Evolutionary conservation across 1,140 invertebrate genomes (phyloP), one percentile per base, ranked within the genome.

Genomic region (Sitobion miscanthi): DNA sequence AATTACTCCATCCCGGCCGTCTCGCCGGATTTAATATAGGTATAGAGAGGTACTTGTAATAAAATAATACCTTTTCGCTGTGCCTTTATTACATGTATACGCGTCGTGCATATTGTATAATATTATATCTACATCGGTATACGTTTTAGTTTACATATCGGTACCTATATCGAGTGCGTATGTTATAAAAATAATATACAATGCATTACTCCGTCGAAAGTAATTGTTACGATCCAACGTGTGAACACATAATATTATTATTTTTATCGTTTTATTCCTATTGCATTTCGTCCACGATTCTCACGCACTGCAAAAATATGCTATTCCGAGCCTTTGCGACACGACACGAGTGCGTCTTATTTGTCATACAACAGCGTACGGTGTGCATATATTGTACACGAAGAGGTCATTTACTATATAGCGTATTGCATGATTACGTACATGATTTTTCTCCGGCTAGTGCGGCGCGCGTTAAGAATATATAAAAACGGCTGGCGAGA

Each of bases 201-300:
- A 30, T 62, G 11, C 20, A 23, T 77, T 17, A 77, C 38, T 1
- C 30, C 14, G 30, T 77, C 62, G 5, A 77, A 21, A 77, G 62
- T 77, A 77, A 77, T 77, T 77, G 62, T 77, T 77, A 77, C 62
- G n/a, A 77, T 77, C 62, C 62, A n/a, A 77, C 30, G 62, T 23
- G 82, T 42, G 82, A 42, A 83, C 35, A 11, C 21, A 42, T 23
- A 42, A 83, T 83, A 83, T 83, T 83, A 42, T 42, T 83, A 42
- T 42, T 83, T 83, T 23, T 38, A 83, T 38, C 35, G 35, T 83
- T 83, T 83, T 23, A 83, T 83, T 83, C 62, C 62, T 14, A 42
- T 42, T 42, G 35, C 21, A 23, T 42, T 42, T 42, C 23, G 20
- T 83, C 6, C 21, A 85, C 21, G 11, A 45, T 45, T 45, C 42